phyloP scores from a whole-genome alignment of 2,888 invertebrate species.

The Listrodromus nycthemerus region DNA sequence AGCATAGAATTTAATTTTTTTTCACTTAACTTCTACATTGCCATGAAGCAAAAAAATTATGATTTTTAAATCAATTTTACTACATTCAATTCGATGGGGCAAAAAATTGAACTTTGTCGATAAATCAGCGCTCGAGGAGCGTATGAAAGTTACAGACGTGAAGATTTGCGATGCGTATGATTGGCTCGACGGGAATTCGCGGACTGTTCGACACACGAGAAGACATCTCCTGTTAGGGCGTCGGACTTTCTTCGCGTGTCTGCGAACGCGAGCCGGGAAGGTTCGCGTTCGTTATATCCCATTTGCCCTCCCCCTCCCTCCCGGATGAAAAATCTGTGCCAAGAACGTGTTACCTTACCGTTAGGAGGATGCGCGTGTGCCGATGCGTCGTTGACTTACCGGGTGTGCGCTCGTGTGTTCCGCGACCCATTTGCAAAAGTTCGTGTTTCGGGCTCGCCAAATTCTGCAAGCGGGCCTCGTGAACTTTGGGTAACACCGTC shows the following conservation, averaged over 20 bases:
- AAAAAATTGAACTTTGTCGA: conserved; percentile 3
- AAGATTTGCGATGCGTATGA: conserved; percentile 26
- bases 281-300: conserved; percentile 48
- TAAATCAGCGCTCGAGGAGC: not conserved
- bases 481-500: conserved; percentile 46
- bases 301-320: conserved; percentile 39
- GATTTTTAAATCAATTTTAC: not conserved
- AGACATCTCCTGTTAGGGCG: conserved; percentile 52
- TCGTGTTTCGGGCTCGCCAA: conserved; percentile 54
- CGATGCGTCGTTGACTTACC: conserved; percentile 59
- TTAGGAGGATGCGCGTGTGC: conserved; percentile 64
- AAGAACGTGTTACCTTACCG: conserved; percentile 77
- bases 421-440: conserved; percentile 52
- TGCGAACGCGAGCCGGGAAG: conserved; percentile 54
- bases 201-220: conserved; percentile 49
- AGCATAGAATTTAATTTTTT: not conserved
- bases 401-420: conserved; percentile 47
- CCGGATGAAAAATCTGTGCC: conserved; percentile 76
- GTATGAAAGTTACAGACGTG: not conserved
- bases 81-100: not conserved
- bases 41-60: conserved; percentile 19
- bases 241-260: conserved; percentile 33
- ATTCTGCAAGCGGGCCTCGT: conserved; percentile 39
- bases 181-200: conserved; percentile 31
- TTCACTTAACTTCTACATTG: conserved; percentile 23